A percentile compares a stretch with the other conserved stretches of the same genome.
phyloP scores from a whole-genome alignment of 2,888 invertebrate species.

The Andricus quercusramuli region DNA sequence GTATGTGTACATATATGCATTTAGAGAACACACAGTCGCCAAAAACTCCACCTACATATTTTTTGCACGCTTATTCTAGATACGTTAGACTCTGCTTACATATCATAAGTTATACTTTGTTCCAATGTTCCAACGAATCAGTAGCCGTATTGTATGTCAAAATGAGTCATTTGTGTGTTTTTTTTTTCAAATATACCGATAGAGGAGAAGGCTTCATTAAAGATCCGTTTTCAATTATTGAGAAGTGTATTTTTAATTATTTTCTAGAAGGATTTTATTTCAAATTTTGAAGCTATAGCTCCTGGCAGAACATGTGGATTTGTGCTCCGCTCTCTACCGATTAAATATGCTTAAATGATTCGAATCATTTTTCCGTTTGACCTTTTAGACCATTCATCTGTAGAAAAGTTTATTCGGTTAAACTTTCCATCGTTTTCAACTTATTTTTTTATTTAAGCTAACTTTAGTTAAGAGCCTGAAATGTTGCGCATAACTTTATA shows the following conservation, averaged over 20 bases:
- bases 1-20: not conserved
- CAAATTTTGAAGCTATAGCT: no score
- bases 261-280: no score
- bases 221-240: not conserved
- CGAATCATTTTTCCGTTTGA: no score
- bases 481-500: no score
- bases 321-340: no score
- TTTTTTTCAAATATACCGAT: not conserved
- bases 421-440: no score
- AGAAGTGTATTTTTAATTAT: not conserved
- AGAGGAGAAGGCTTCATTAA: not conserved
- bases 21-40: not conserved
- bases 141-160: slow-evolving; percentile 32
- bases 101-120: slow-evolving; percentile 32
- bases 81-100: slow-evolving; percentile 34
- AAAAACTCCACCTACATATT: slow-evolving; percentile 5
- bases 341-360: no score
- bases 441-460: no score
- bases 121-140: slow-evolving; percentile 23
- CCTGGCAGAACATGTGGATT: no score
- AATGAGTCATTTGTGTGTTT: slow-evolving; percentile 20
- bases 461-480: no score
- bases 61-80: slow-evolving; percentile 19
- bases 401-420: no score
- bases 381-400: no score